Evolutionary conservation across 2,797 vertebrate species (phyloP).

Genomic region (Uromys caudimaculatus): DNA sequence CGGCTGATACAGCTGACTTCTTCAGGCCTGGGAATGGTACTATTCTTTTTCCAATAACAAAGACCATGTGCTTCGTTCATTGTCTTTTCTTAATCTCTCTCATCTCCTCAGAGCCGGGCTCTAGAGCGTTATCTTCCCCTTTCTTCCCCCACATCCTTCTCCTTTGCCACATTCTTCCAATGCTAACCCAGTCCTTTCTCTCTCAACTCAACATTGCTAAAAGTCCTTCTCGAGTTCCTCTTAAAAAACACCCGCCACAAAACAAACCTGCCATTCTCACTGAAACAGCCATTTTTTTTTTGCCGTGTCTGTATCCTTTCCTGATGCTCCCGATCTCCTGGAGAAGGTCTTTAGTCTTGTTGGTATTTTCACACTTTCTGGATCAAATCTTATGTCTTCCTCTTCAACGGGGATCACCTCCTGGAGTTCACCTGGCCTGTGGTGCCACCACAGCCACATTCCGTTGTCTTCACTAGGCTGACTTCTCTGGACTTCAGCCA

Average conservation of each 20-base stretch:
- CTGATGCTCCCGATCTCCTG: background rate
- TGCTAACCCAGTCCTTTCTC: conserved; percentile 3
- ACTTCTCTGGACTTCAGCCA: background rate
- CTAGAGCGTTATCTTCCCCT: background rate
- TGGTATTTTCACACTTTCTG: background rate
- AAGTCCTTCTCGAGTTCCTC: background rate
- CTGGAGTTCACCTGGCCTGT: background rate
- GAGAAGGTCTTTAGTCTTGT: background rate
- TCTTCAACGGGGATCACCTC: background rate
- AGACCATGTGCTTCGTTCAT: background rate
- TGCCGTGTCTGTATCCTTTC: background rate
- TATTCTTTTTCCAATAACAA: background rate
- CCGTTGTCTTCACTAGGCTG: background rate
- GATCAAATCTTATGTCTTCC: conserved; percentile 16
- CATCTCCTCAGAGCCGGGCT: background rate
- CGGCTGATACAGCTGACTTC: background rate
- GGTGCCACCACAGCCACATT: background rate
- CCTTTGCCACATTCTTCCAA: background rate
- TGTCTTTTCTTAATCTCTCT: background rate
- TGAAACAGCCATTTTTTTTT: background rate
- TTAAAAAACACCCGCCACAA: background rate
- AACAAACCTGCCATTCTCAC: background rate
- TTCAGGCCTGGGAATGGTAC: background rate
- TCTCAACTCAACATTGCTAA: background rate
- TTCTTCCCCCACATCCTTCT: background rate